phyloP scores from a whole-genome alignment of 2,113 vertebrate species.

The Sapayoa aenigma region DNA sequence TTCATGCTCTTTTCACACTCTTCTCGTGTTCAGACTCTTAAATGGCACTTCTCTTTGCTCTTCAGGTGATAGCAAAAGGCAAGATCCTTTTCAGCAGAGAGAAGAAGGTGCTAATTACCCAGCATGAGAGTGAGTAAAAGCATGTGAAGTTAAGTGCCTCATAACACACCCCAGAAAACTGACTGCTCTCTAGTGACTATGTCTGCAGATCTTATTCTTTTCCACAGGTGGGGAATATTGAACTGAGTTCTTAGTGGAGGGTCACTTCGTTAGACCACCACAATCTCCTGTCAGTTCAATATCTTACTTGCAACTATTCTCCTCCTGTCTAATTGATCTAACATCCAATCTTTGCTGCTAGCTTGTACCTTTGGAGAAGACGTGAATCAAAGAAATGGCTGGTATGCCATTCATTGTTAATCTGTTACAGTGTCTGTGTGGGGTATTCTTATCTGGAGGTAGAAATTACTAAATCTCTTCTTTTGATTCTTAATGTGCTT shows the following conservation, averaged over 20 bases:
- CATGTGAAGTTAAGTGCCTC: neutral
- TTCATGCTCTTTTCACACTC: neutral
- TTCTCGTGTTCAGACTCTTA: neutral
- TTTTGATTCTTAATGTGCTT: neutral
- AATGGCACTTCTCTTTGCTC: neutral
- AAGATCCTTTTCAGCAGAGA: slow-evolving; percentile 44
- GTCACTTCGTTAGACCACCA: neutral
- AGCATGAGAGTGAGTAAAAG: slow-evolving; percentile 30
- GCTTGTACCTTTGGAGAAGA: neutral
- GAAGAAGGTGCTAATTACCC: slow-evolving; percentile 22
- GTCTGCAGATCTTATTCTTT: neutral
- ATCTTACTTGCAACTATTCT: neutral
- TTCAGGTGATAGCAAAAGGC: slow-evolving; percentile 36
- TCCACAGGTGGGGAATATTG: neutral
- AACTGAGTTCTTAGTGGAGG: neutral
- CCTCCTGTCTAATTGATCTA: neutral
- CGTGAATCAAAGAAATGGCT: neutral
- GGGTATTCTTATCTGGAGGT: neutral
- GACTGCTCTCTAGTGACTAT: neutral
- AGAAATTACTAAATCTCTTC: neutral
- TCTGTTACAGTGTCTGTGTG: neutral
- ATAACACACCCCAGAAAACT: neutral
- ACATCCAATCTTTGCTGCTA: neutral
- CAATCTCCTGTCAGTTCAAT: neutral
- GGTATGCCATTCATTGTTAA: neutral